Evolutionary conservation across 2,888 invertebrate species (phyloP).

Genomic region (Xestia ashworthii): DNA sequence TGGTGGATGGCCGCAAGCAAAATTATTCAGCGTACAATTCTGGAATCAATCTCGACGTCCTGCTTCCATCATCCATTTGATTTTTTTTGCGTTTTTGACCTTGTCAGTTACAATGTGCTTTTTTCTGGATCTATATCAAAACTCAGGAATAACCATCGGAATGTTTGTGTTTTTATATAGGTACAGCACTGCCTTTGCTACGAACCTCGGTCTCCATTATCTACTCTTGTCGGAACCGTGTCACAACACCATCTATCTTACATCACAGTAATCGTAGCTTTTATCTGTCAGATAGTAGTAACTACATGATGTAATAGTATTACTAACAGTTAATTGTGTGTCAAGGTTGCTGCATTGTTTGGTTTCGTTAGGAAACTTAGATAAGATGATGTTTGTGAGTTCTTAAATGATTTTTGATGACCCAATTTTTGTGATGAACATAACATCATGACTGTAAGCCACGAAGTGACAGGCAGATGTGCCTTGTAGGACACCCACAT

Average conservation of each 20-base stretch:
- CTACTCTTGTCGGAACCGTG: conserved; percentile 14
- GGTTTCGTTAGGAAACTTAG: conserved; percentile 50
- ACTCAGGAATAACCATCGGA: background rate
- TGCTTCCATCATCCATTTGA: too few relatives aligned
- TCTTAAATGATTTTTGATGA: conserved; percentile 33
- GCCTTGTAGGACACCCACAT: too few relatives aligned
- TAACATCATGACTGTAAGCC: background rate
- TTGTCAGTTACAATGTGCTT: background rate
- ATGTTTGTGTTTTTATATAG: background rate
- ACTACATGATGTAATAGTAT: conserved; percentile 63
- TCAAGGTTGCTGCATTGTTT: conserved; percentile 63
- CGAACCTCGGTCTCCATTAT: conserved; percentile 3
- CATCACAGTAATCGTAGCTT: conserved; percentile 59
- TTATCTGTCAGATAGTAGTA: conserved; percentile 60
- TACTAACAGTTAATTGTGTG: conserved; percentile 63
- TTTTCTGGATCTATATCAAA: background rate
- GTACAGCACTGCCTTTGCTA: background rate
- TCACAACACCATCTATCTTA: conserved; percentile 50
- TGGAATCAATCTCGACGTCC: too few relatives aligned
- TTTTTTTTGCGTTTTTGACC: background rate
- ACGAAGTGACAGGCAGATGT: background rate
- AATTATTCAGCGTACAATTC: background rate
- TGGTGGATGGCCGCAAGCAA: background rate
- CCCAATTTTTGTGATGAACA: conserved; percentile 17
- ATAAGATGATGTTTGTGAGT: conserved; percentile 32